Evolutionary conservation across 2,113 vertebrate genomes (phyloP).

Genomic region (Prunella fulvescens): DNA sequence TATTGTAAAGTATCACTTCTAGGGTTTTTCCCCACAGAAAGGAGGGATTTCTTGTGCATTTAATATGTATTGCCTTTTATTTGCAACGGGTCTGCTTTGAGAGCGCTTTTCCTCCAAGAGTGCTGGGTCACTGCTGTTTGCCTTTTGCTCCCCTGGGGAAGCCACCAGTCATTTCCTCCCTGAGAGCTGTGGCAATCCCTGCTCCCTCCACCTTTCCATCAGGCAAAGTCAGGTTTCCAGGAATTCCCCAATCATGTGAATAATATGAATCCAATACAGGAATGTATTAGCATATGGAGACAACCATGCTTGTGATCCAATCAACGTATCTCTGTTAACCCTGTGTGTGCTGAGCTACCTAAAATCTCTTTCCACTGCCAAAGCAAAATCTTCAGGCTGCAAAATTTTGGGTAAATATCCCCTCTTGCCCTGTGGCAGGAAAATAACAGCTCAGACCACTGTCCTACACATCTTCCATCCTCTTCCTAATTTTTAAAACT

Average conservation of each 20-base stretch:
- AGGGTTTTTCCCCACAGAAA: not conserved
- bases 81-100: constrained; percentile 19
- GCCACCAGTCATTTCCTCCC: constrained; percentile 20
- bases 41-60: not conserved
- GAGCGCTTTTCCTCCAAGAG: constrained; percentile 10
- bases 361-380: not conserved
- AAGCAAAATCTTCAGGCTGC: not conserved
- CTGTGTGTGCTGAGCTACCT: not conserved
- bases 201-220: constrained; percentile 34
- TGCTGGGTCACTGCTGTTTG: constrained; percentile 61
- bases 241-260: constrained; percentile 21
- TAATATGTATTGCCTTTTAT: not conserved
- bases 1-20: not conserved
- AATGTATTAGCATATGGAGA: not conserved
- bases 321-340: not conserved
- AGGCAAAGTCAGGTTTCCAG: constrained; percentile 35
- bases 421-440: not conserved
- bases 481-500: not conserved
- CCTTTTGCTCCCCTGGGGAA: constrained; percentile 43
- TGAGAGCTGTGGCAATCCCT: constrained; percentile 30
- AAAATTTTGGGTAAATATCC: not conserved
- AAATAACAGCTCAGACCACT: not conserved
- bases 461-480: not conserved
- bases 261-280: not conserved
- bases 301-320: not conserved